Percentiles rank a stretch among this genome's conserved stretches.
phyloP scores from a whole-genome alignment of 2,113 vertebrate genomes.

The Periophthalmus modestus region DNA sequence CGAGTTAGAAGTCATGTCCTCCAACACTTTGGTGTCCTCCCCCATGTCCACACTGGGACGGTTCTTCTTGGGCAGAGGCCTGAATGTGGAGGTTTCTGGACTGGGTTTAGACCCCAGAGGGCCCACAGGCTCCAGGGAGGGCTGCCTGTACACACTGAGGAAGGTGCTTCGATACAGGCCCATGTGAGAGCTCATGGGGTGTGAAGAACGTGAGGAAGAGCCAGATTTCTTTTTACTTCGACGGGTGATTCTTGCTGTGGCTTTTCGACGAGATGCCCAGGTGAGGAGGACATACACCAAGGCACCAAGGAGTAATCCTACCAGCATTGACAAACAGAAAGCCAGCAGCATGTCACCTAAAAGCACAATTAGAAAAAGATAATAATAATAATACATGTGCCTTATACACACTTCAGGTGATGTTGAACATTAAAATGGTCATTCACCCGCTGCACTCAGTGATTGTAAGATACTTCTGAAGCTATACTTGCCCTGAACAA shows the following conservation, averaged over 20 bases:
- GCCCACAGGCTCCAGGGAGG: slow-evolving; percentile 87
- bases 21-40: slow-evolving; percentile 78
- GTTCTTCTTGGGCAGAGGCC: slow-evolving; percentile 82
- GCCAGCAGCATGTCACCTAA: slow-evolving; percentile 87
- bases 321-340: slow-evolving; percentile 88
- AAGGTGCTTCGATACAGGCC: slow-evolving; percentile 89
- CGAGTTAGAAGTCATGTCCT: slow-evolving; percentile 60
- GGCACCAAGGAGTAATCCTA: slow-evolving; percentile 88
- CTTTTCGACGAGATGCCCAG: slow-evolving; percentile 85
- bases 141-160: slow-evolving; percentile 87
- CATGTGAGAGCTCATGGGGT: slow-evolving; percentile 65
- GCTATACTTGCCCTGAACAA: neutral
- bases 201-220: slow-evolving; percentile 52
- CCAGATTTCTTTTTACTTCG: slow-evolving; percentile 73
- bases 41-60: slow-evolving; percentile 79
- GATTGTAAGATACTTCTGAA: neutral
- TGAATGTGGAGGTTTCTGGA: slow-evolving; percentile 87
- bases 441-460: neutral
- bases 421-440: neutral
- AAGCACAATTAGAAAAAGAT: slow-evolving; percentile 25
- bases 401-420: neutral
- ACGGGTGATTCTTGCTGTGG: slow-evolving; percentile 87
- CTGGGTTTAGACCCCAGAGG: slow-evolving; percentile 86
- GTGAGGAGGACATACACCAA: slow-evolving; percentile 85
- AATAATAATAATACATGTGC: neutral